phyloP scores from a whole-genome alignment of 2,113 vertebrate species.

The Antigone vipio region DNA sequence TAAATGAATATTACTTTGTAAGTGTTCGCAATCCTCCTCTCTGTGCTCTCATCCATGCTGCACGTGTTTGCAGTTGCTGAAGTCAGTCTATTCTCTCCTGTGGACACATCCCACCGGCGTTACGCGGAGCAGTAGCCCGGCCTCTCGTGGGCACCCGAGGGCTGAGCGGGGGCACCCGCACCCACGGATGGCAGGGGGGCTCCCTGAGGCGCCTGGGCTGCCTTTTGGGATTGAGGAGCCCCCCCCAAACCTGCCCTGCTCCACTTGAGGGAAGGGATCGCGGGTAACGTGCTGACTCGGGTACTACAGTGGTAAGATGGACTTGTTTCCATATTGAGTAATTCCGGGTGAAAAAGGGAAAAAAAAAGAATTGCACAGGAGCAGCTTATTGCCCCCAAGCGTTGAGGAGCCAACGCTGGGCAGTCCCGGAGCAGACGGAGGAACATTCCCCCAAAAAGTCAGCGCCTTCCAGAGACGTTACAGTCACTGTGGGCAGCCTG shows the following conservation, averaged over 20 bases:
- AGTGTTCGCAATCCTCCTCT: background rate
- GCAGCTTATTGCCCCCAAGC: no score
- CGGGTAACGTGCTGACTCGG: fast-evolving
- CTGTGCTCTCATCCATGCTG: fast-evolving
- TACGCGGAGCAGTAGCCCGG: background rate
- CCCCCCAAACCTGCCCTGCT: background rate
- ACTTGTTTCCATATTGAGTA: background rate
- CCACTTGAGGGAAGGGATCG: background rate
- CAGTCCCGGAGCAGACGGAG: background rate
- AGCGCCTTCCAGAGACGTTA: background rate
- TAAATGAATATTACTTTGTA: background rate
- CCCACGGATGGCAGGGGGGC: fast-evolving
- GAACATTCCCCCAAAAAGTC: background rate
- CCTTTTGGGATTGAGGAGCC: background rate
- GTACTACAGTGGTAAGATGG: background rate
- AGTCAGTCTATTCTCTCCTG: background rate
- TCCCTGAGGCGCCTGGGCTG: background rate
- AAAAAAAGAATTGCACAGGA: background rate
- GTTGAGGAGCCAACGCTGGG: background rate
- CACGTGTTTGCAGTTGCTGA: background rate
- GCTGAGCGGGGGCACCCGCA: background rate
- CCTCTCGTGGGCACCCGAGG: fast-evolving
- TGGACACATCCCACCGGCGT: background rate
- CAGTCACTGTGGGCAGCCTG: background rate
- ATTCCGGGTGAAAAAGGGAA: background rate